Conservation (phyloP, 2,113 vertebrate species). For the Mobula birostris region DNA sequence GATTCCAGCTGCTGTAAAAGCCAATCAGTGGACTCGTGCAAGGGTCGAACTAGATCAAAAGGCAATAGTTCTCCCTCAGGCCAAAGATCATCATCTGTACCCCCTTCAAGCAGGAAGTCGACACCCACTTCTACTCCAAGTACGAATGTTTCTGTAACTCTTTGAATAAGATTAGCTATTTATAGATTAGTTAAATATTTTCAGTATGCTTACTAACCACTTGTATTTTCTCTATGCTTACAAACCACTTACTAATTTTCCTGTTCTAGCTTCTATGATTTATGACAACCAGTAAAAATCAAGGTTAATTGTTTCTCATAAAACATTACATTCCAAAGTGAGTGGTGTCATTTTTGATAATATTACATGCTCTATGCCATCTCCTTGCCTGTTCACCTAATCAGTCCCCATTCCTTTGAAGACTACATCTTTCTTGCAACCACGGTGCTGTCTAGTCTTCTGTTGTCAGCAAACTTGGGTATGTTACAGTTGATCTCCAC, state of each 20-base stretch:
- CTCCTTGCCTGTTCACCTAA: too few relatives aligned
- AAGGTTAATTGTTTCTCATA: background rate
- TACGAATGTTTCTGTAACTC: constrained; percentile 49
- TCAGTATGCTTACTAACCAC: background rate
- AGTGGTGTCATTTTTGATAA: too few relatives aligned
- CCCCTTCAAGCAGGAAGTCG: constrained; percentile 68
- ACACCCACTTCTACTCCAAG: constrained; percentile 60
- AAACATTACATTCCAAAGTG: background rate
- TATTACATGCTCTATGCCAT: too few relatives aligned
- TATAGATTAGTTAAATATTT: too few relatives aligned
- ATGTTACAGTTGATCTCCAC: too few relatives aligned
- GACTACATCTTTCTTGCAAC: too few relatives aligned
- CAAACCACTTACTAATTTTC: background rate
- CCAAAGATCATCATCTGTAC: constrained; percentile 81
- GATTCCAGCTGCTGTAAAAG: constrained; percentile 53
- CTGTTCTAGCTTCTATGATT: background rate
- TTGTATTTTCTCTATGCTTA: background rate
- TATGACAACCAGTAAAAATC: background rate
- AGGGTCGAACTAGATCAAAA: constrained; percentile 61
- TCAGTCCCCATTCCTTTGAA: too few relatives aligned
- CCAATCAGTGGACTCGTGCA: constrained; percentile 57
- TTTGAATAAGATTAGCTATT: background rate
- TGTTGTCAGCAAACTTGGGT: too few relatives aligned
- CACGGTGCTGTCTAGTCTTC: too few relatives aligned
- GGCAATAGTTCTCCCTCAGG: constrained; percentile 65